phyloP scores from a whole-genome alignment of 1,140 invertebrate genomes.

The Octopus sinensis region DNA sequence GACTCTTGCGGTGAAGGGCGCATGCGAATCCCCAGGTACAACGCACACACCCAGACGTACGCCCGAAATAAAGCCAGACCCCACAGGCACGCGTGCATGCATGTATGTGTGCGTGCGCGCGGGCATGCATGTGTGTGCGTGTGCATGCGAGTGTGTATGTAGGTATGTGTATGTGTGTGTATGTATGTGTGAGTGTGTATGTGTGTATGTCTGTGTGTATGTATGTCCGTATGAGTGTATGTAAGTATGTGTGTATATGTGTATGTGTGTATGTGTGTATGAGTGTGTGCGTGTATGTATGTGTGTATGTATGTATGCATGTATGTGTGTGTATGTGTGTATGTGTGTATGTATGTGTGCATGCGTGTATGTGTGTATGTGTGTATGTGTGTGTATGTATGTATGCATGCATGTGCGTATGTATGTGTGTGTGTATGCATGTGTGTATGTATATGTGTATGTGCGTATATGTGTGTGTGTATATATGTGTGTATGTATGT shows the following conservation, averaged over 20 bases:
- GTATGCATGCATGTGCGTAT: not conserved
- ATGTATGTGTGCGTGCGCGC: not conserved
- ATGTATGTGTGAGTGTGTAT: not conserved
- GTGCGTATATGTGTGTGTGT: not conserved
- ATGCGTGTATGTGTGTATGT: not conserved
- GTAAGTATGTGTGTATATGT: not conserved
- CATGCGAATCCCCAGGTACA: too few relatives aligned
- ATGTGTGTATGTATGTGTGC: not conserved
- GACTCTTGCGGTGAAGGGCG: too few relatives aligned
- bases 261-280: not conserved
- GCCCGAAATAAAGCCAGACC: too few relatives aligned
- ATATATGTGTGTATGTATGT: not conserved
- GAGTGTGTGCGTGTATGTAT: not conserved
- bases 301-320: not conserved
- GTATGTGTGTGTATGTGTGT: not conserved
- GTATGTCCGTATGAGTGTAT: not conserved
- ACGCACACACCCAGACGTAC: too few relatives aligned
- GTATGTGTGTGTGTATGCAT: not conserved
- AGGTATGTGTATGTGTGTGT: not conserved
- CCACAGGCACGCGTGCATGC: not conserved
- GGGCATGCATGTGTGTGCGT: too few relatives aligned
- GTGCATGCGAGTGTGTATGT: not conserved
- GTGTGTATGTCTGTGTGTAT: not conserved
- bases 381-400: not conserved
- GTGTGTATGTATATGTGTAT: not conserved